Evolutionary conservation across 92 coral and sea anemone genomes (phyloP).

Genomic region (Montipora capitata): DNA sequence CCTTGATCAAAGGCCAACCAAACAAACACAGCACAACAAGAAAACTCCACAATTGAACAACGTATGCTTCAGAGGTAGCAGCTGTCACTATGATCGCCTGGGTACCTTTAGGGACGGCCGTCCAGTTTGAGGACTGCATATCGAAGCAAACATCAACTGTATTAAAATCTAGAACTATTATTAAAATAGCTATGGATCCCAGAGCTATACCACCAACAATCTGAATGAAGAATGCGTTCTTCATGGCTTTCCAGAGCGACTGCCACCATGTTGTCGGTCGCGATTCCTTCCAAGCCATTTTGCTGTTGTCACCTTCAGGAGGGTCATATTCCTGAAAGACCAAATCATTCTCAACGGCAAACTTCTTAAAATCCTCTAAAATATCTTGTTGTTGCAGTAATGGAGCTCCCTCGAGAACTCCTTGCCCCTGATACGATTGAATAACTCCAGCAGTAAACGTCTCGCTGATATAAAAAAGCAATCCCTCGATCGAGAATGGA

Average conservation of each 20-base stretch:
- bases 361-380: constrained; percentile 42
- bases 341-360: constrained; percentile 43
- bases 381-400: neutral
- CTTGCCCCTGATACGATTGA: constrained; percentile 21
- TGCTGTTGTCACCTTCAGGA: constrained; percentile 3
- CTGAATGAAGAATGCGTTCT: constrained; percentile 15
- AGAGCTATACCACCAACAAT: constrained; percentile 27
- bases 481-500: constrained; percentile 18
- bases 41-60: constrained; percentile 62
- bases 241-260: neutral
- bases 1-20: constrained; percentile 62
- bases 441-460: constrained; percentile 9
- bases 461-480: neutral
- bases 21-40: constrained; percentile 41
- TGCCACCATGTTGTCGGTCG: constrained; percentile 38
- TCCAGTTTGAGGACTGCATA: neutral
- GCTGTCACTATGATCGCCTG: constrained; percentile 58
- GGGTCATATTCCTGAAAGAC: constrained; percentile 78
- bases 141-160: constrained; percentile 76
- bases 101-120: constrained; percentile 27
- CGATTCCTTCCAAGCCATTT: neutral
- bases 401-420: neutral
- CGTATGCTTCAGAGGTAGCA: constrained; percentile 49
- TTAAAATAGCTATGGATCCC: constrained; percentile 33
- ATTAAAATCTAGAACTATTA: constrained; percentile 72